These are phyloP conservation scores for Mellilla xanthometata DNA, from an alignment of 2,888 invertebrate genomes.

Conservation along the genomic window DNA sequence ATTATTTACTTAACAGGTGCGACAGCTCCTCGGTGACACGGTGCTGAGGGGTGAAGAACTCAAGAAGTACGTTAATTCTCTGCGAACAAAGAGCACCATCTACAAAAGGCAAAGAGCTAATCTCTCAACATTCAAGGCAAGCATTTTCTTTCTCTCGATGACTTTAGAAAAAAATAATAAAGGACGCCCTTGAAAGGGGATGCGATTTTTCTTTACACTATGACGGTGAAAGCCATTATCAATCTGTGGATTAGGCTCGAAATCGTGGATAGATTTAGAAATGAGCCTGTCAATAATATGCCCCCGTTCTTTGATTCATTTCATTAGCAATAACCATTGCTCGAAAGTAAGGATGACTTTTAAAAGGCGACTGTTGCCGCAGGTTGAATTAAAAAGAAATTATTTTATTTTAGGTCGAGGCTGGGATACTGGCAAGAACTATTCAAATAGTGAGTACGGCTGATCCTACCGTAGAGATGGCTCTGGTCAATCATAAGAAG, in stretches of 20 bases:
- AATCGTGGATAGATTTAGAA: neutral
- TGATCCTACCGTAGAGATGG: conserved; percentile 78
- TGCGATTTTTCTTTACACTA: neutral
- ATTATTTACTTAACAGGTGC: conserved; percentile 51
- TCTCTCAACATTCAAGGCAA: conserved; percentile 86
- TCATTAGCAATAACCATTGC: too few species aligned
- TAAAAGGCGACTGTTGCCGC: too few species aligned
- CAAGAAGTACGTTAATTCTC: conserved; percentile 91
- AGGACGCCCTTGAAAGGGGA: conserved; percentile 1
- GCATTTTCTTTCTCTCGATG: conserved; percentile 25
- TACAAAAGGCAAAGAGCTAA: conserved; percentile 92
- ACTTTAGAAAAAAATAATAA: conserved; percentile 21
- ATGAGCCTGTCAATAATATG: neutral
- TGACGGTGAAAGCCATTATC: neutral
- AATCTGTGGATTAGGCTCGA: conserved; percentile 1
- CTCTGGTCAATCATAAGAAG: conserved; percentile 76
- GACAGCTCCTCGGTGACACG: conserved; percentile 84
- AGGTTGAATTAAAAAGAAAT: too few species aligned
- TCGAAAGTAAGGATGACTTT: too few species aligned
- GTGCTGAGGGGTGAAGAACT: conserved; percentile 91
- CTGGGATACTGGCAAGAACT: conserved; percentile 89
- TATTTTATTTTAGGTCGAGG: conserved; percentile 81
- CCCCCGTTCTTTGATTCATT: too few species aligned
- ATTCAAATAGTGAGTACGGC: conserved; percentile 87
- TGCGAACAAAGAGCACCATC: conserved; percentile 90